A percentile compares a stretch with the other conserved stretches of the same genome.
These are phyloP conservation scores for Drosophila punjabiensis DNA, from an alignment of 1,140 invertebrate genomes.

Conservation along the genomic window DNA sequence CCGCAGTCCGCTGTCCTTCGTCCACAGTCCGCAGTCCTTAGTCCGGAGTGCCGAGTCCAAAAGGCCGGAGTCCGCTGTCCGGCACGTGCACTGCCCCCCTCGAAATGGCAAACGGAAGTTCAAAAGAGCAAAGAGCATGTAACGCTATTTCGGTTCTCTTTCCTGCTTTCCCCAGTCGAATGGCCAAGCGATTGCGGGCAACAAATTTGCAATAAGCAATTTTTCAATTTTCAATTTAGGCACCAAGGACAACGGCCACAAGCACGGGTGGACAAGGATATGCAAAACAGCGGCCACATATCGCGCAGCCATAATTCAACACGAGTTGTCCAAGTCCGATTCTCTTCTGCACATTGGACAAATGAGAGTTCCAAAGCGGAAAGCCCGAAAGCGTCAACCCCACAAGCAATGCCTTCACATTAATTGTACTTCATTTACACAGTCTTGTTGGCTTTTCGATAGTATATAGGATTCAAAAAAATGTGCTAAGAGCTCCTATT, in stretches of 20 bases:
- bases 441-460: neutral
- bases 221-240: conserved; percentile 84
- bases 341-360: conserved; percentile 35
- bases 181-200: conserved; percentile 80
- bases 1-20: neutral
- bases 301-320: conserved; percentile 53
- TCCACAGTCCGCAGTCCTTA: neutral
- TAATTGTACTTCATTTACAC: conserved; percentile 8
- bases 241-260: conserved; percentile 46
- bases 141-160: conserved; percentile 51
- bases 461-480: neutral
- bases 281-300: conserved; percentile 65
- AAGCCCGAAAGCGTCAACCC: conserved; percentile 8
- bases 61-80: conserved; percentile 31
- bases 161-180: conserved; percentile 11
- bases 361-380: conserved; percentile 20
- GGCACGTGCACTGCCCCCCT: conserved; percentile 73
- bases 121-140: conserved; percentile 78
- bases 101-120: conserved; percentile 77
- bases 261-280: conserved; percentile 52
- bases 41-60: conserved; percentile 26
- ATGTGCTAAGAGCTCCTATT: too few species aligned
- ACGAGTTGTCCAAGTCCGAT: conserved; percentile 31
- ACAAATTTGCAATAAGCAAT: conserved; percentile 83
- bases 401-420: neutral